Percentiles rank a stretch among this genome's conserved stretches.
These are phyloP conservation scores for Crocodylus rhombifer DNA, from an alignment of 2,797 vertebrate genomes.

Conservation along the genomic window DNA sequence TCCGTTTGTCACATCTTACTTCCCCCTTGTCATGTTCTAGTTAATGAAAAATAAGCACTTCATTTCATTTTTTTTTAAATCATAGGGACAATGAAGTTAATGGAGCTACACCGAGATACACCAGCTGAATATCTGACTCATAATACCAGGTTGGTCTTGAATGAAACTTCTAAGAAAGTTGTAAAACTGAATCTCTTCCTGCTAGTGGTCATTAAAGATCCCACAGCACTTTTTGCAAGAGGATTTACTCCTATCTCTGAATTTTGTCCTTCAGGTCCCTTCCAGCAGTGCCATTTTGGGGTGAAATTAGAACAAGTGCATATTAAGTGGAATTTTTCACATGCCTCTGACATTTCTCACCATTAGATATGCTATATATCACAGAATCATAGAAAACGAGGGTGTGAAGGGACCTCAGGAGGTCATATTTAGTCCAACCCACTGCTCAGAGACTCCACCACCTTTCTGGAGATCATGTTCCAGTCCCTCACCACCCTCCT, in stretches of 20 bases:
- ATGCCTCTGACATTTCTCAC: neutral
- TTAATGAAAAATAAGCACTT: neutral
- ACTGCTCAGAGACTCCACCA: no score
- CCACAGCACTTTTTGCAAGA: neutral
- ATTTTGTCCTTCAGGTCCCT: neutral
- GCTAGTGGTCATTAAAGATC: neutral
- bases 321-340: neutral
- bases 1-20: neutral
- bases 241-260: neutral
- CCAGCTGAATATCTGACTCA: neutral
- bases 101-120: neutral
- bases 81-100: neutral
- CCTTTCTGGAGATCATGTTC: no score
- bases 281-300: neutral
- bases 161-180: neutral
- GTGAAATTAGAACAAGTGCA: rapidly evolving
- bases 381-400: no score
- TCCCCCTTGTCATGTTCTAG: neutral
- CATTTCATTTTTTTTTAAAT: neutral
- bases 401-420: no score
- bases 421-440: no score
- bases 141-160: neutral
- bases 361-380: no score
- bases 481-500: no score
- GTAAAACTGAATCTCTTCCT: neutral